These are phyloP conservation scores for Pterostichus madidus DNA, from an alignment of 2,888 invertebrate species.

Conservation along the genomic window DNA sequence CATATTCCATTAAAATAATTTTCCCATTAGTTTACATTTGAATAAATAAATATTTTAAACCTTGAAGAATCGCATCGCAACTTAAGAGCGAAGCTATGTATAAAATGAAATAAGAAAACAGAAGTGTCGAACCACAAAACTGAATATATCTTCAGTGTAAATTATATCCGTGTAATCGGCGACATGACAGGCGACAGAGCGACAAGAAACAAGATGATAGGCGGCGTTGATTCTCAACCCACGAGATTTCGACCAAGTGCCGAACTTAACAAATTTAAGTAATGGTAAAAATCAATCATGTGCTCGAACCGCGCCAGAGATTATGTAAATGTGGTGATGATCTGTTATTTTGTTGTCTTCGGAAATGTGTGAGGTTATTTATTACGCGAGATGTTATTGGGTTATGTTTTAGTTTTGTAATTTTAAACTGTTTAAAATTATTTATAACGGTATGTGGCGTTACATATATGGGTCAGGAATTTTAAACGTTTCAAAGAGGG, in stretches of 20 bases:
- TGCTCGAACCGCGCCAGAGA: background rate
- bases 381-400: slow-evolving; percentile 34
- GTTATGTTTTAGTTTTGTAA: slow-evolving; percentile 38
- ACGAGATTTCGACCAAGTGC: slow-evolving; percentile 12
- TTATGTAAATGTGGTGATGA: slow-evolving; percentile 39
- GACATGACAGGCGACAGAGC: slow-evolving; percentile 17
- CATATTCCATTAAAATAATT: background rate
- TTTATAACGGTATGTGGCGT: slow-evolving; percentile 14
- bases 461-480: slow-evolving; percentile 30
- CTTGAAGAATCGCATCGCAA: background rate
- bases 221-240: slow-evolving; percentile 40
- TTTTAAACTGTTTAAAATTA: slow-evolving; percentile 36
- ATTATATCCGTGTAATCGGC: slow-evolving; percentile 10
- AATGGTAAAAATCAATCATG: slow-evolving; percentile 55
- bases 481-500: background rate
- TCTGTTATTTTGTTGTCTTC: slow-evolving; percentile 55
- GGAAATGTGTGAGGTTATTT: slow-evolving; percentile 38
- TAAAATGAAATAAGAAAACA: background rate
- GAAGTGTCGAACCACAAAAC: background rate
- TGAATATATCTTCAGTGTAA: too few relatives aligned
- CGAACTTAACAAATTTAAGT: slow-evolving; percentile 55
- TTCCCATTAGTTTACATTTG: background rate
- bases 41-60: background rate
- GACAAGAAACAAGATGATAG: slow-evolving; percentile 37
- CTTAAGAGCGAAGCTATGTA: background rate